phyloP scores from a whole-genome alignment of 2,113 vertebrate species.

The Cebidichthys violaceus region DNA sequence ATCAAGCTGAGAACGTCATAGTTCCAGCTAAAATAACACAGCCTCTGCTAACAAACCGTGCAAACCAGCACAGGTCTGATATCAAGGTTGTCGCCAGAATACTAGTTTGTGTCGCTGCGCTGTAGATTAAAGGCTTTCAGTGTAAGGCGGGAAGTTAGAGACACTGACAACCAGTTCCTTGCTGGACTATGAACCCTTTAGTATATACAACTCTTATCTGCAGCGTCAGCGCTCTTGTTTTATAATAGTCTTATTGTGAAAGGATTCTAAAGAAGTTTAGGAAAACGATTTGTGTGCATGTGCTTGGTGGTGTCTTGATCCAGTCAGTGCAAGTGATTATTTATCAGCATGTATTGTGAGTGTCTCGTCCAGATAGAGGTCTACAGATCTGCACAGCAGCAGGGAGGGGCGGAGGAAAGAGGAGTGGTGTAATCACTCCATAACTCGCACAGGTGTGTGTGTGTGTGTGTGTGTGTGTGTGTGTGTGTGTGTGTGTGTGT shows the following conservation, averaged over 20 bases:
- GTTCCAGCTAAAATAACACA: neutral
- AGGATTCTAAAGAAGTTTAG: neutral
- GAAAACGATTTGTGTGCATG: neutral
- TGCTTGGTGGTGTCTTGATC: neutral
- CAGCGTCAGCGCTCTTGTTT: neutral
- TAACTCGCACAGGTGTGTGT: conserved; percentile 52
- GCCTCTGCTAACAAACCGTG: neutral
- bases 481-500: conserved; percentile 18
- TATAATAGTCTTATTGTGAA: neutral
- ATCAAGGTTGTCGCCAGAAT: neutral
- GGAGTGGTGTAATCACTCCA: conserved; percentile 34
- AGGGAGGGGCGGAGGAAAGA: conserved; percentile 36
- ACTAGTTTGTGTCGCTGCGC: neutral
- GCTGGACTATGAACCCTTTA: conserved; percentile 8
- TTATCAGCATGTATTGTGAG: neutral
- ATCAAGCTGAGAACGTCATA: neutral
- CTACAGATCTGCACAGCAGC: neutral
- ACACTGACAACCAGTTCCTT: neutral
- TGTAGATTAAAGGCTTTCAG: neutral
- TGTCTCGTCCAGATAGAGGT: neutral
- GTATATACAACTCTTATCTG: neutral
- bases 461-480: too few species aligned
- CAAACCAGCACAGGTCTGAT: too few species aligned
- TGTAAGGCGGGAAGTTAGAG: neutral
- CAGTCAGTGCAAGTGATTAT: neutral